Evolutionary conservation across 2,888 invertebrate genomes (phyloP).

Genomic region (Mystacides longicornis): DNA sequence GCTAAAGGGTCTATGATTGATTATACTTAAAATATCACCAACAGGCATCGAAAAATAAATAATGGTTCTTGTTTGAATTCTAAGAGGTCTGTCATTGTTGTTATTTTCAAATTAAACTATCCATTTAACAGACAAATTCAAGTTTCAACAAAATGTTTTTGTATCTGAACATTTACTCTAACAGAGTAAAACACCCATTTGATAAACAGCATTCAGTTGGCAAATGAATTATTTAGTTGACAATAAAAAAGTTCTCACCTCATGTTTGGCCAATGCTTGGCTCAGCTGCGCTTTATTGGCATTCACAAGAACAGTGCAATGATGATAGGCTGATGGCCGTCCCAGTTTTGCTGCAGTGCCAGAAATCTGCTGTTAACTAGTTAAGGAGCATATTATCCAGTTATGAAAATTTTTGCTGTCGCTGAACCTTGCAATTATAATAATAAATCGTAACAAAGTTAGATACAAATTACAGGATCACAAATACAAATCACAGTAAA

Average conservation of each 20-base stretch:
- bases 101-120: background rate
- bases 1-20: too few relatives aligned
- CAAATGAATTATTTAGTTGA: background rate
- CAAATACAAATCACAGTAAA: too few relatives aligned
- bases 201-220: background rate
- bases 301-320: conserved; percentile 88
- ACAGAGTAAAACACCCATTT: background rate
- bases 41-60: too few relatives aligned
- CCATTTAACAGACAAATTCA: background rate
- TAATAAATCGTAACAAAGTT: too few relatives aligned
- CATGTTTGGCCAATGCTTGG: conserved; percentile 63
- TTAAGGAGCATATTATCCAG: conserved; percentile 23
- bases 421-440: too few relatives aligned
- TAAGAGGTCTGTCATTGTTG: too few relatives aligned
- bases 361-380: conserved; percentile 61
- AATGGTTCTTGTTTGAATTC: too few relatives aligned
- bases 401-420: too few relatives aligned
- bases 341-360: conserved; percentile 93
- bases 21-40: too few relatives aligned
- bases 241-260: too few relatives aligned
- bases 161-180: background rate
- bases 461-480: too few relatives aligned
- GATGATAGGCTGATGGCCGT: conserved; percentile 87
- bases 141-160: background rate
- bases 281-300: conserved; percentile 71